phyloP scores from a whole-genome alignment of 2,113 vertebrate genomes.

The Falco punctatus region DNA sequence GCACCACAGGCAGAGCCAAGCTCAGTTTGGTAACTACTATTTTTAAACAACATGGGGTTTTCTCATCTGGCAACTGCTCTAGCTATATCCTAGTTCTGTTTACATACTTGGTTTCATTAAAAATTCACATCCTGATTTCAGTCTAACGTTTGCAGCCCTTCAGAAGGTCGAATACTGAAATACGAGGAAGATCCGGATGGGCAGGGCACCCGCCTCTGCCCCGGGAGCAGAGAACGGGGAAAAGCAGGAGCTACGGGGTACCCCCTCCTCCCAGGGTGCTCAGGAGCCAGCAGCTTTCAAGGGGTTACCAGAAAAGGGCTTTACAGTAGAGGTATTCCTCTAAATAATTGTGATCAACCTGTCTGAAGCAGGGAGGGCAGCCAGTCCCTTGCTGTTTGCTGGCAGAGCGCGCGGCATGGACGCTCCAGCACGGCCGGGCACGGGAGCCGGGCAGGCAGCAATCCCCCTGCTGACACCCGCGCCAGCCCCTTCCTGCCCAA shows the following conservation, averaged over 20 bases:
- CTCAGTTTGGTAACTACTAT: background rate
- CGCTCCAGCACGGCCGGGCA: background rate
- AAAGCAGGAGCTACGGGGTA: background rate
- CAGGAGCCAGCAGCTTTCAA: background rate
- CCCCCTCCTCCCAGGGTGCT: background rate
- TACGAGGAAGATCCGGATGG: rapidly evolving
- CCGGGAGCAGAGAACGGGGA: background rate
- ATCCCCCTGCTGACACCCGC: background rate
- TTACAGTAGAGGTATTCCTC: background rate
- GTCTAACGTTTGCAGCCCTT: background rate
- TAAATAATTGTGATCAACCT: background rate
- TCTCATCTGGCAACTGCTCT: background rate
- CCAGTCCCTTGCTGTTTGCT: background rate
- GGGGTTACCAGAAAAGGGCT: background rate
- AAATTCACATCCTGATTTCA: background rate
- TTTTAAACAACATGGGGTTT: background rate
- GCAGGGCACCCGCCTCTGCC: background rate
- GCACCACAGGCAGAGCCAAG: background rate
- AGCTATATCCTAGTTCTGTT: background rate
- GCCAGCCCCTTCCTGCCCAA: background rate
- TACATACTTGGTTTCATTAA: slow-evolving; percentile 5
- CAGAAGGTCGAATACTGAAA: background rate
- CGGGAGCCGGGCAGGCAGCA: background rate
- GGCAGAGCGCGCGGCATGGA: background rate
- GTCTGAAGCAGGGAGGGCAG: background rate